phyloP scores from a whole-genome alignment of 2,888 invertebrate genomes.

The Hyles lineata region DNA sequence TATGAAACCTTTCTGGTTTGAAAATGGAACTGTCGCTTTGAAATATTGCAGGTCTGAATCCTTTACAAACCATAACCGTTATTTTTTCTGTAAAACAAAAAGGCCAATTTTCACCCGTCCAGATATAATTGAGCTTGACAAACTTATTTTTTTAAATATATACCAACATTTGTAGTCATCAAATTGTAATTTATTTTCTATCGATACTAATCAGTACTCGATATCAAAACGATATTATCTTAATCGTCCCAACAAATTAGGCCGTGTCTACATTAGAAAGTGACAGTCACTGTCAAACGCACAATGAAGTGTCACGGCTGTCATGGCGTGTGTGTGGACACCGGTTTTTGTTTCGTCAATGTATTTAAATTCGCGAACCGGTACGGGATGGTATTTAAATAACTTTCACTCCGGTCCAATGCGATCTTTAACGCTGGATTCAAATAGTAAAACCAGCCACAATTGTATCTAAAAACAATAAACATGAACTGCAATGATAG shows the following conservation, averaged over 20 bases:
- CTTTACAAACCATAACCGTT: not conserved
- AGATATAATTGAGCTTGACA: not conserved
- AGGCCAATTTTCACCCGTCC: not conserved
- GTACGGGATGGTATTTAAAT: constrained; percentile 33
- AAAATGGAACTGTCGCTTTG: constrained; percentile 45
- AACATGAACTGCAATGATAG: not conserved
- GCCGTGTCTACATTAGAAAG: constrained; percentile 42
- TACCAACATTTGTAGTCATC: not conserved
- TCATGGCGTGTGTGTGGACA: constrained; percentile 44
- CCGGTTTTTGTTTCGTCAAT: constrained; percentile 35
- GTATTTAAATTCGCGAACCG: constrained; percentile 51
- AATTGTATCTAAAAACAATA: not conserved
- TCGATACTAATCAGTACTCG: too few relatives aligned
- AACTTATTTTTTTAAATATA: not conserved
- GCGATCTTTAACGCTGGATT: not conserved
- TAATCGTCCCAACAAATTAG: constrained; percentile 34
- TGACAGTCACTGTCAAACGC: constrained; percentile 34
- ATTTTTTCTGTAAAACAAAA: not conserved
- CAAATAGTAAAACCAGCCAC: constrained; percentile 2
- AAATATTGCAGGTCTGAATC: constrained; percentile 26
- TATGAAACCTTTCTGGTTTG: constrained; percentile 45
- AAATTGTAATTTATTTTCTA: not conserved
- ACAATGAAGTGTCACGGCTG: constrained; percentile 43
- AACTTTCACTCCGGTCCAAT: constrained; percentile 28
- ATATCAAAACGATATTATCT: not conserved